Base-by-base conservation (phyloP, 2,888 invertebrate species). In the Drosophila mimetica region DNA sequence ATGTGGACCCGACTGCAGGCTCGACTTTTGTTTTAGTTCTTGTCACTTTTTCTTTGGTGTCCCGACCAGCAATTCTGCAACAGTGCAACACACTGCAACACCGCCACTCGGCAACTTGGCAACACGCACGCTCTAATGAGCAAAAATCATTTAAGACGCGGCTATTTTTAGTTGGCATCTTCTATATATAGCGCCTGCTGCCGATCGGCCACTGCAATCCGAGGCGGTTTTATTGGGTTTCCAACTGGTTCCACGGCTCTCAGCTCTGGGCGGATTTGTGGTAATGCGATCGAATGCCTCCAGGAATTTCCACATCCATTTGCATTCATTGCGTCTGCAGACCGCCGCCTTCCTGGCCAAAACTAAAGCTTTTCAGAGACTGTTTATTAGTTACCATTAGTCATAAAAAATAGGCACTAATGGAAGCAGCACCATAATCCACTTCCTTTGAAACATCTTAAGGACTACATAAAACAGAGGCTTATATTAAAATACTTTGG, bases 51-150 rank as follows among this genome's bases (percentile, higher is more conserved):
- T 82, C 75, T 75, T 77, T 80, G 77, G 44, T 44, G 44, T 44
- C 44, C 44, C 44, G 44, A 20, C 44, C 44, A 44, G 9, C 44
- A 42, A 22, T 22, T 9, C 44, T 25, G 44, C 44, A 44, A 9
- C 14, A 11, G 5, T 3, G 42, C 22, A n/a, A 42, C n/a, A 1
- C 14, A 11, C 11, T 3, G 42, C 22, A n/a, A 42, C n/a, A 1
- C n/a, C 4, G 22, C 22, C 8, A 42, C 22, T 20, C n/a, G 7
- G 42, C 42, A n/a, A 42, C 22, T 70, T 75, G 61, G 76, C 86
- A 86, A 72, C 88, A 86, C 88, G 86, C 84, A 84, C 84, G 84
- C 88, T 85, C 84, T 85, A 85, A 85, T 85, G 84, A 85, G 84
- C 84, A 85, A 87, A 85, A 85, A 85, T 85, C 88, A 87, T 87